Base-by-base conservation (phyloP, 2,113 vertebrate species). In the Eleginops maclovinus region DNA sequence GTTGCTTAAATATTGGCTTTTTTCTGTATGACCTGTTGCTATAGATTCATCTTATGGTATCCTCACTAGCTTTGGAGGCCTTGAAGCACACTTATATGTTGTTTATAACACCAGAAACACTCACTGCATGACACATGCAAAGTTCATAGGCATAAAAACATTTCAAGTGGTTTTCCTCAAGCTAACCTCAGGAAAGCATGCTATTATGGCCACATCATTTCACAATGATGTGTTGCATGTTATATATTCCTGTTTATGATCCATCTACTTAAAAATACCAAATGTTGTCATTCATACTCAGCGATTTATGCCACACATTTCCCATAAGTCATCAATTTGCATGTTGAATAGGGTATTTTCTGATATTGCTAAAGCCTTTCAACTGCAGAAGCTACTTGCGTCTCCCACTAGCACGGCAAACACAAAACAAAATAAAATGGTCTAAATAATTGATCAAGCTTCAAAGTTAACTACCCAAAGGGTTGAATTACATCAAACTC, bases 371-470 rank as follows among this genome's bases (percentile, higher is more conserved):
- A 56, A 69, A 75, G 53, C 36, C 64, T 82, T 81, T 91, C 73
- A 62, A 74, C 72, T 75, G 56, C 64, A 71, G 66, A 71, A 59
- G 66, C 55, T 70, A 63, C 77, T 24, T 62, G 66, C 74, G 40
- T 83, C 22, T 81, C 71, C 85, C 79, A 70, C 56, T 67, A 85
- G 67, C 78, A 56, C 50, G n/a, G 53, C 61, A 79, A 83, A 89
- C 31, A 69, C 59, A 77, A 81, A 82, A 75, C 73, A 88, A 84
- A 79, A 91, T 85, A 82, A 91, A 91, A 87, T 64, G 36, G 58
- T 81, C 41, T 71, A 86, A 93, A 90, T 94, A 92, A 94, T 92
- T 89, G 86, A 93, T 92, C 43, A 72, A 68, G 63, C 86, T 86
- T 87, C 87, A 72, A 75, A 91, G 75, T 92, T 82, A 92, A 87